Evolutionary conservation across 2,888 invertebrate species (phyloP), one percentile per base, ranked within the genome.

Genomic region (Magallana nippona): DNA sequence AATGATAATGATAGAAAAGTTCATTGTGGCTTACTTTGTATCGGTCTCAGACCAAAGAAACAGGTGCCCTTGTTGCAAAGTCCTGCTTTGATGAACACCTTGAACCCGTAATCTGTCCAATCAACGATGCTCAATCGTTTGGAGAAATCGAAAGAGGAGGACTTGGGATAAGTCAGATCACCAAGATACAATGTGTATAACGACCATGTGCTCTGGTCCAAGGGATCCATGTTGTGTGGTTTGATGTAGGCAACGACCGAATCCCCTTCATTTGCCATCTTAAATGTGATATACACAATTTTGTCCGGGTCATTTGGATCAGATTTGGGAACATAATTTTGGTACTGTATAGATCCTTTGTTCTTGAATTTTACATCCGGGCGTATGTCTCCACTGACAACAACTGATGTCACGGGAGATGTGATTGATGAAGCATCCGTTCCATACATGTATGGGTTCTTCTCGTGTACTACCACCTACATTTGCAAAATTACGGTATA

Each of bases 21-120:
- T 11, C 22, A 78, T 32, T 5, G 44, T n/a, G 2, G 55, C 71
- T 81, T 85, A 85, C 85, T 79, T 82, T 79, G 60, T 17, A 77
- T 22, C 2, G 83, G 79, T 71, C 84, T 84, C 1, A 86, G 62
- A 19, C 82, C 85, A 11, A 86, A 22, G n/a, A 60, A 82, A 55
- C 62, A 44, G 13, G 82, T 58, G 10, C 85, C 85, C 56, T 62
- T 44, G 5, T 62, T 55, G 11, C 82, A 27, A 13, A 55, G 5
- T 17, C 63, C 71, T 27, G 71, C 81, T 55, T n/a, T 55, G 1
- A 86, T 79, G 27, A 84, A 83, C 8, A 82, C 58, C 63, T 86
- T 86, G 60, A 78, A 86, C 3, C 85, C 85, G 57, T 79, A 82
- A n/a, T 60, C 60, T 77, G 79, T 58, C 44, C 57, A 80, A 32